A percentile compares a stretch with the other conserved stretches of the same genome.
Evolutionary conservation across 2,113 vertebrate species (phyloP).

Genomic region (Corythoichthys haematopterus): DNA sequence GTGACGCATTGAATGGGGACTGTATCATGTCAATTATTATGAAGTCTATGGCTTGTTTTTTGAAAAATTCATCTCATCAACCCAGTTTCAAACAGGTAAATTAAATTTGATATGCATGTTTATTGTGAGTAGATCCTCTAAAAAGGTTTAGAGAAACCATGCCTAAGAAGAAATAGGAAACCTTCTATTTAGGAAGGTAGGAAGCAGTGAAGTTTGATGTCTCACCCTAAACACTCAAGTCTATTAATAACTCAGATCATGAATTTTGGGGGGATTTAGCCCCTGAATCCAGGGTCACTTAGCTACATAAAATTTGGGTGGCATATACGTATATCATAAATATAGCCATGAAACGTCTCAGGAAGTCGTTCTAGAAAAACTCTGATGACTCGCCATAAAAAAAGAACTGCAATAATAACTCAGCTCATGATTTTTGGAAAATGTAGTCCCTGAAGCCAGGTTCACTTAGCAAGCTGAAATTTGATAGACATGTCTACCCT

Average conservation of each 20-base stretch:
- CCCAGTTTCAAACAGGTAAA: no score
- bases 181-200: no score
- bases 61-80: no score
- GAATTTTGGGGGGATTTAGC: neutral
- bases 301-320: neutral
- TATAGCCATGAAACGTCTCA: neutral
- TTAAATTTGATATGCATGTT: no score
- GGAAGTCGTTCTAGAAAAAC: neutral
- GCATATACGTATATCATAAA: neutral
- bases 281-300: neutral
- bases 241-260: neutral
- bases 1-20: no score
- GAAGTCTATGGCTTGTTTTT: no score
- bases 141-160: no score
- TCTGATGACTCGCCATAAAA: neutral
- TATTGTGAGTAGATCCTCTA: no score
- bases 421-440: neutral
- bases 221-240: no score
- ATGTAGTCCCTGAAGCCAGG: neutral
- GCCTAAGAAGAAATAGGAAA: no score
- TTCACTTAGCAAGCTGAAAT: neutral
- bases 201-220: no score
- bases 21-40: no score
- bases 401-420: neutral
- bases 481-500: neutral